Conservation (phyloP, 2,888 invertebrate genomes). For the Limnephilus lunatus region DNA sequence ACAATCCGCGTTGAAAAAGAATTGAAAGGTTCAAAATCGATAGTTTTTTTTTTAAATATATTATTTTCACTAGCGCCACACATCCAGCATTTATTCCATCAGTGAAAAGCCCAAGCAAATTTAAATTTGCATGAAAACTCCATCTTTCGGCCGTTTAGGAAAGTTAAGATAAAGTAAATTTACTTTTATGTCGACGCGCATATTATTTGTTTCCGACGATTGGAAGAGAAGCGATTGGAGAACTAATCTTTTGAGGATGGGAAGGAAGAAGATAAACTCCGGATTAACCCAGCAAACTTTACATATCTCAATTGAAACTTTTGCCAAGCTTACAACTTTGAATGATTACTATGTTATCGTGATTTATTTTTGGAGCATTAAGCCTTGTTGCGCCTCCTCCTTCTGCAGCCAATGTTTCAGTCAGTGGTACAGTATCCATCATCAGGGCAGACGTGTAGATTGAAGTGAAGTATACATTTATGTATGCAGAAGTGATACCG, state of each 20-base stretch:
- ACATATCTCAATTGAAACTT: background rate
- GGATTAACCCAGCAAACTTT: background rate
- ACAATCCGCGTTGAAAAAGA: no score
- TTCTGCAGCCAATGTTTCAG: no score
- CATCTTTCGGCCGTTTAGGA: conserved; percentile 43
- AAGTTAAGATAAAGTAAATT: conserved; percentile 46
- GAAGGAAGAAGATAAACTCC: background rate
- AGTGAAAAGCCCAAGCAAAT: conserved; percentile 21
- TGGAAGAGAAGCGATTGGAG: conserved; percentile 40
- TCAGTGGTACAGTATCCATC: no score
- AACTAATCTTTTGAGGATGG: conserved; percentile 8
- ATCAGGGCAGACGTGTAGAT: no score
- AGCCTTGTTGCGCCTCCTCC: no score
- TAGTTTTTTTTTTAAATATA: no score
- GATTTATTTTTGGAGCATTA: no score
- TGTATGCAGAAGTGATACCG: no score
- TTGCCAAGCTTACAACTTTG: background rate
- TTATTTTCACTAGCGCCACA: background rate
- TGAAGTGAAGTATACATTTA: no score
- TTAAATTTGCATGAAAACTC: conserved; percentile 58
- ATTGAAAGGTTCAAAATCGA: no score
- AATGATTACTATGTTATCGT: background rate
- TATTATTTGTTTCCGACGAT: conserved; percentile 39
- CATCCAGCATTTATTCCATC: background rate
- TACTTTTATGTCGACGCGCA: conserved; percentile 48